phyloP scores from a whole-genome alignment of 2,113 vertebrate genomes.

The Strix uralensis region DNA sequence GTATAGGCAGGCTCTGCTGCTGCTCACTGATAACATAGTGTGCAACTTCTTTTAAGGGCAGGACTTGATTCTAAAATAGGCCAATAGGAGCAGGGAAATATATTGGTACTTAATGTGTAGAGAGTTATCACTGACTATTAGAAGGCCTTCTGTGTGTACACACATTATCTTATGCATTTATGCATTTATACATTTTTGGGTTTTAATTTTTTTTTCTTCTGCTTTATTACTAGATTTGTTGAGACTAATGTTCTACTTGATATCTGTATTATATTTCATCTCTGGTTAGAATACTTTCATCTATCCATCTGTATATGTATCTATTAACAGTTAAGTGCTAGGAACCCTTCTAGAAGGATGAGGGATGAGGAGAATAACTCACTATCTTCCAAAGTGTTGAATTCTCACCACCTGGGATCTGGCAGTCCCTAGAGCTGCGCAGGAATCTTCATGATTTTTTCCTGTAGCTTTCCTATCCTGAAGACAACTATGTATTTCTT shows the following conservation, averaged over 20 bases:
- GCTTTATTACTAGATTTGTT: not conserved
- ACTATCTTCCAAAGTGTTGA: not conserved
- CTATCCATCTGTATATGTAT: not conserved
- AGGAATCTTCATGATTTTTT: not conserved
- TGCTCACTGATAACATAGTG: not conserved
- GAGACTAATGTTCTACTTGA: not conserved
- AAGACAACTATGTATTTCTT: not conserved
- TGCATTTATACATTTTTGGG: not conserved
- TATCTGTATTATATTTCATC: not conserved
- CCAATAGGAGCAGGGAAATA: not conserved
- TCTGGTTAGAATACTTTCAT: not conserved
- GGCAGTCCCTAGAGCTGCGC: not conserved
- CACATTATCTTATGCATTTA: not conserved
- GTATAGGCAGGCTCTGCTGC: not conserved
- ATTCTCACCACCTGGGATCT: not conserved
- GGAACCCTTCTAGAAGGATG: not conserved
- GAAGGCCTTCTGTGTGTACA: not conserved
- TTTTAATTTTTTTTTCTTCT: not conserved
- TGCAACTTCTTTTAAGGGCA: not conserved
- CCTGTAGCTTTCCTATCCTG: not conserved
- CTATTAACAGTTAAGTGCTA: not conserved
- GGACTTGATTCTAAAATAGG: not conserved
- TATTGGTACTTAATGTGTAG: not conserved
- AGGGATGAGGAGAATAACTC: not conserved
- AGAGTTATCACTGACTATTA: not conserved